phyloP scores from a whole-genome alignment of 2,888 invertebrate species.

The Drosophila neotestacea region DNA sequence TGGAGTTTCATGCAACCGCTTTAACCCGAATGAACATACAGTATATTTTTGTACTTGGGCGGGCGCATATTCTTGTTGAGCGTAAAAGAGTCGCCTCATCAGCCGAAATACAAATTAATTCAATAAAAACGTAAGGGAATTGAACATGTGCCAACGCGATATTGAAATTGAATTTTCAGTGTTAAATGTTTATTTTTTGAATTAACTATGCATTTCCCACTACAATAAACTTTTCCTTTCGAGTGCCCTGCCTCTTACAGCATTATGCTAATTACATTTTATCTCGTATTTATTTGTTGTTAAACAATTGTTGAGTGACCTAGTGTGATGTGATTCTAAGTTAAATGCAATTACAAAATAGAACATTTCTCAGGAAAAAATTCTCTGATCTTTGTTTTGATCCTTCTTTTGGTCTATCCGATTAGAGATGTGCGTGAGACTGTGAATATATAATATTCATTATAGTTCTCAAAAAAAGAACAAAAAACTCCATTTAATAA shows the following conservation, averaged over 20 bases:
- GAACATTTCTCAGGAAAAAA: no score
- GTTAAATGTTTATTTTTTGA: conserved; percentile 8
- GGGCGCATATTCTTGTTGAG: conserved; percentile 26
- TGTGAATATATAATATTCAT: no score
- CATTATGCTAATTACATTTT: conserved; percentile 23
- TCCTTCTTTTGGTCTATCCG: no score
- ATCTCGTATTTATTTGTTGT: conserved; percentile 18
- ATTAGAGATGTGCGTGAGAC: no score
- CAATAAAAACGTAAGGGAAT: conserved; percentile 59
- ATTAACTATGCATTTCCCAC: conserved; percentile 7
- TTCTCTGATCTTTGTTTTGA: neutral
- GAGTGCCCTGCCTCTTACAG: conserved; percentile 17
- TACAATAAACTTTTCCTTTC: conserved; percentile 47
- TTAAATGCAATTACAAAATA: neutral
- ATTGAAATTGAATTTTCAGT: conserved; percentile 28
- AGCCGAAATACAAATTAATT: conserved; percentile 56
- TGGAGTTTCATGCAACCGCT: conserved; percentile 46
- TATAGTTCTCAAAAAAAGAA: no score
- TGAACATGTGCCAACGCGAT: conserved; percentile 49
- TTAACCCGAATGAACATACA: neutral
- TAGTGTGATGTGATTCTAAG: neutral
- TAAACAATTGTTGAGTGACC: conserved; percentile 18
- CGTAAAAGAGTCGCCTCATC: conserved; percentile 25
- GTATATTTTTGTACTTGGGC: conserved; percentile 9
- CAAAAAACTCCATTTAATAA: no score